Evolutionary conservation across 2,888 invertebrate species (phyloP), one percentile per base, ranked within the genome.

Genomic region (Torymus aiolomorphi): DNA sequence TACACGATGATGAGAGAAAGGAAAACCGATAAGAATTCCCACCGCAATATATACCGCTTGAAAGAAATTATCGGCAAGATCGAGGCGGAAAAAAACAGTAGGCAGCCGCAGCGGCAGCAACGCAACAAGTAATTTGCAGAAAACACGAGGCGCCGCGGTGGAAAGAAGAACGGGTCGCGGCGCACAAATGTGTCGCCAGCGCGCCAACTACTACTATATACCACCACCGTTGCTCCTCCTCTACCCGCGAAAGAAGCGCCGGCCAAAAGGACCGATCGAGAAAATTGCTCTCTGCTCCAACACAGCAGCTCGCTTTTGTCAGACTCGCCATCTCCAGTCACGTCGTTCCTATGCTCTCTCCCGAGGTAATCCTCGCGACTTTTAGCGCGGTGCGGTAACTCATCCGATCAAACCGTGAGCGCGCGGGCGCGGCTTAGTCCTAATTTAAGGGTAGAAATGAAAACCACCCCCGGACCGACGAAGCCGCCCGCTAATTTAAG

Each of bases 381-480:
- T 87, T 88, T 85, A 88, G 13, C 72, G 83, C 84, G 83, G 82
- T 10, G 42, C 84, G 86, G 85, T 87, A 88, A 88, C 87, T 88
- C 88, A 86, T 87, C 87, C 88, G 88, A 89, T 88, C 88, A 88
- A 89, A 88, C 88, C 85, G 85, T 86, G 87, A 87, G 87, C 88
- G 87, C 86, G 84, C 84, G 59, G 85, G 80, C 82, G 83, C 86
- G 86, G 88, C 88, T 89, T 88, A 89, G 88, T 89, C 87, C 89
- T 90, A 90, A 90, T 90, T 90, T 90, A 88, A 89, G 89, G 89
- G 88, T 87, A 86, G 88, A 89, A 90, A 89, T 89, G 90, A 90
- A 90, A 90, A 90, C 88, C 90, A 89, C 87, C 88, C 87, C 85
- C 86, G 8, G 42, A 42, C 42, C 42, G 42, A 42, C 42, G 42